A percentile compares a stretch with the other conserved stretches of the same genome.
phyloP scores from a whole-genome alignment of 2,888 invertebrate species.

The Colostygia pectinataria region DNA sequence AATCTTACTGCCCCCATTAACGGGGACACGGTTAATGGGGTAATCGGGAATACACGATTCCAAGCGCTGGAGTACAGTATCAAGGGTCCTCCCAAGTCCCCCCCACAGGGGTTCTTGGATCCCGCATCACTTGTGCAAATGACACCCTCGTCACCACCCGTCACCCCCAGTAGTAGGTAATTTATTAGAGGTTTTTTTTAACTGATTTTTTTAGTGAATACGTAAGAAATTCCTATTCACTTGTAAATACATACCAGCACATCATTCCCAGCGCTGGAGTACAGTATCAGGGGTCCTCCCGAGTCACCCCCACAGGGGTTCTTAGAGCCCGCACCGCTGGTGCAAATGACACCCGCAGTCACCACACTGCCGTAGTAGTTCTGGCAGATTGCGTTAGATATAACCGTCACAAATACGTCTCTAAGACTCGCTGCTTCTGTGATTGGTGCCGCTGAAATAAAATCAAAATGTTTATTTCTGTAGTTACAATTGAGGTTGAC shows the following conservation, averaged over 20 bases:
- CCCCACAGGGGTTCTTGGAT: conserved; percentile 42
- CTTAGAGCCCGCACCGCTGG: conserved; percentile 32
- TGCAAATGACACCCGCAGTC: conserved; percentile 32
- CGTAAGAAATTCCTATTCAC: no score
- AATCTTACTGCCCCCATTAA: no score
- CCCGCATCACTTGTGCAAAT: no score
- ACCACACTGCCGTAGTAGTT: conserved; percentile 3
- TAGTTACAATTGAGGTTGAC: no score
- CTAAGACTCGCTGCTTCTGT: conserved; percentile 46
- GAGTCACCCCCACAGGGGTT: conserved; percentile 49
- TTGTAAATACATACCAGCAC: conserved; percentile 18
- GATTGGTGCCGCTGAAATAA: conserved; percentile 33
- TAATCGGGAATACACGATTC: conserved; percentile 20
- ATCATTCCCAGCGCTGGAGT: conserved; percentile 22
- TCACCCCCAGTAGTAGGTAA: no score
- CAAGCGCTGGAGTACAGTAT: conserved; percentile 21
- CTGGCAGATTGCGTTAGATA: conserved; percentile 29
- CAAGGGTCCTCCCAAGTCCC: conserved; percentile 48
- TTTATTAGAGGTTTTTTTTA: no score
- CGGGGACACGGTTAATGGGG: no score
- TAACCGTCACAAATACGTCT: conserved; percentile 54
- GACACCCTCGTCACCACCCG: no score
- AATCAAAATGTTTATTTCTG: no score
- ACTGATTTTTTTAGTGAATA: no score
- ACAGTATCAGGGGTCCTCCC: conserved; percentile 41